phyloP scores from a whole-genome alignment of 2,797 vertebrate genomes.

The Rousettus madagascariensis region DNA sequence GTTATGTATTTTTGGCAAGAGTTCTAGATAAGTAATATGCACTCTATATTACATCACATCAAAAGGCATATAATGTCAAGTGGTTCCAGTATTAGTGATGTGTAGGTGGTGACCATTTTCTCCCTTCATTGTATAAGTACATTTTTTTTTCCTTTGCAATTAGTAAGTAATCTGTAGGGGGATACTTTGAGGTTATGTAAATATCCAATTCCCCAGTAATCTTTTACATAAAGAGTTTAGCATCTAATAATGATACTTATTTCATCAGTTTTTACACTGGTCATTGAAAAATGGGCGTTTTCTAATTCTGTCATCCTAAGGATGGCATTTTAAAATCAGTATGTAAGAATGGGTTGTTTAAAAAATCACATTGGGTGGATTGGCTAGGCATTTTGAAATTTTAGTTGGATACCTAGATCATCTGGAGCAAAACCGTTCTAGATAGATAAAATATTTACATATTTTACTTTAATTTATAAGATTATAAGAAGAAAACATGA shows the following conservation, averaged over 20 bases:
- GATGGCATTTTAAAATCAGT: slow-evolving; percentile 14
- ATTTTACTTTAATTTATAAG: not conserved
- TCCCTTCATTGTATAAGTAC: not conserved
- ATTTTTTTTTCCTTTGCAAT: not conserved
- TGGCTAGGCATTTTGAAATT: not conserved
- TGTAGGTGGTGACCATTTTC: not conserved
- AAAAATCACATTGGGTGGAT: not conserved
- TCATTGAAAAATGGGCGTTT: not conserved
- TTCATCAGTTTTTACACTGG: not conserved
- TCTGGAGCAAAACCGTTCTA: not conserved
- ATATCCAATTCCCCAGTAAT: not conserved
- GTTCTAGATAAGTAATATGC: not conserved
- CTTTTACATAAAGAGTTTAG: not conserved
- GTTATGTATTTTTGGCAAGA: not conserved
- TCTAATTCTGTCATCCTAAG: not conserved
- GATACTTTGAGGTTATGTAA: not conserved
- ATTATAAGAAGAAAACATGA: not conserved
- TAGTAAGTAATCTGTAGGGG: not conserved
- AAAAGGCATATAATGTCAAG: not conserved
- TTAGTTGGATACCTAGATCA: not conserved
- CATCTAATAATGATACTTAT: not conserved
- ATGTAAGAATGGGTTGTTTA: not conserved
- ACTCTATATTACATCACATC: not conserved
- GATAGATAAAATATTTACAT: not conserved
- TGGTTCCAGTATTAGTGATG: not conserved